These are phyloP conservation scores for Nerophis lumbriciformis DNA, from an alignment of 2,113 vertebrate genomes.

Conservation along the genomic window DNA sequence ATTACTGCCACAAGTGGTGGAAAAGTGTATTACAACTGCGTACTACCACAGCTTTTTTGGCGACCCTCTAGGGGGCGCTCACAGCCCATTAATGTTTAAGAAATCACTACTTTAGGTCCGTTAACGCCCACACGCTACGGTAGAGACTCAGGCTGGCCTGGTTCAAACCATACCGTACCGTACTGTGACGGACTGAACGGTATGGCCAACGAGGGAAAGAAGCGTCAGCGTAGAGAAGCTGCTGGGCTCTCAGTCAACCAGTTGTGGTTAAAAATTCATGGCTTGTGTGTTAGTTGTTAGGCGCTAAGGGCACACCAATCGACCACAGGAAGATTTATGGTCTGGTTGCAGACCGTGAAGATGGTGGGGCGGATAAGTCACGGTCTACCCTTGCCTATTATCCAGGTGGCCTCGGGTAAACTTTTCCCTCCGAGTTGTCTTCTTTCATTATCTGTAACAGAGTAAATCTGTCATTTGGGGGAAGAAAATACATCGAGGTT, in stretches of 20 bases:
- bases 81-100: too few species aligned
- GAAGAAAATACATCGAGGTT: slow-evolving; percentile 22
- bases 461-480: slow-evolving; percentile 32
- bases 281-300: slow-evolving; percentile 52
- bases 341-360: slow-evolving; percentile 34
- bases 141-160: too few species aligned
- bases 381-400: slow-evolving; percentile 45
- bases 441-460: slow-evolving; percentile 46
- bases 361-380: slow-evolving; percentile 44
- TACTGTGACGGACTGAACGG: too few species aligned
- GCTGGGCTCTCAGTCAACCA: slow-evolving; percentile 43
- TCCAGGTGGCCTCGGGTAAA: slow-evolving; percentile 60
- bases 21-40: too few species aligned
- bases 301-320: slow-evolving; percentile 62
- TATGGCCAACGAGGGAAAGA: too few species aligned
- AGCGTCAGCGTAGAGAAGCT: slow-evolving; percentile 31
- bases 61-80: too few species aligned
- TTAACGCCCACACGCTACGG: too few species aligned
- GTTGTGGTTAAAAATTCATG: slow-evolving; percentile 69
- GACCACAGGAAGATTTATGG: slow-evolving; percentile 60
- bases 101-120: too few species aligned
- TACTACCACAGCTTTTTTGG: too few species aligned
- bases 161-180: too few species aligned
- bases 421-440: slow-evolving; percentile 39
- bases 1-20: too few species aligned